Evolutionary conservation across 1,140 invertebrate genomes (phyloP), one percentile per base, ranked within the genome.

Genomic region (Littorina saxatilis): DNA sequence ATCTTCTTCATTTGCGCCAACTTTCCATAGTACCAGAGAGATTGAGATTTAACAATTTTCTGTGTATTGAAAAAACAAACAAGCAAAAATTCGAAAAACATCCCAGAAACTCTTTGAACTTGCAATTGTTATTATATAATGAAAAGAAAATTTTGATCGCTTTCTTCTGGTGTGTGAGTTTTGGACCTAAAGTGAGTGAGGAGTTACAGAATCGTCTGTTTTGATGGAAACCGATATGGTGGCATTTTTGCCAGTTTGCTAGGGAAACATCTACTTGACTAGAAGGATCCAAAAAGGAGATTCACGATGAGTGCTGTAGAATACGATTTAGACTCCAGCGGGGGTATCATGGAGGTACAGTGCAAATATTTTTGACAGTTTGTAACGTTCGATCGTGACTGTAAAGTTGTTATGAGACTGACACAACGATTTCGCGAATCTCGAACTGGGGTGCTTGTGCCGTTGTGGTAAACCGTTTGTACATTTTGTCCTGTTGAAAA

Each of bases 301-400:
- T 68, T 27, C 97, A 97, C 93, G 97, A 88, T 83, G 89, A 84
- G 88, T 78, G 85, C 90, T 52, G 87, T 89, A 27, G 88, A 92
- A 81, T 95, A 95, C 89, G 94, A 95, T 91, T 91, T 95, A 78
- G 94, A 94, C 87, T 94, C 93, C 47, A 94, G 94, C 81, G 94
- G 94, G 83, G 94, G 95, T 80, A 91, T 95, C 35, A 95, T 95
- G 95, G 94, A 95, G 86, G 95, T 95, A 93, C 94, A 93, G n/a
- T n/a, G n/a, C n/a, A n/a, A n/a, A n/a, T n/a, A n/a, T n/a, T n/a
- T n/a, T n/a, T n/a, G n/a, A n/a, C n/a, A n/a, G n/a, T n/a, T n/a
- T n/a, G n/a, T n/a, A n/a, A n/a, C n/a, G n/a, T n/a, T n/a, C n/a
- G n/a, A n/a, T n/a, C n/a, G n/a, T n/a, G n/a, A n/a, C n/a, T n/a